Conservation (phyloP, 1,140 invertebrate species). For the Euura saliciscinereae region DNA sequence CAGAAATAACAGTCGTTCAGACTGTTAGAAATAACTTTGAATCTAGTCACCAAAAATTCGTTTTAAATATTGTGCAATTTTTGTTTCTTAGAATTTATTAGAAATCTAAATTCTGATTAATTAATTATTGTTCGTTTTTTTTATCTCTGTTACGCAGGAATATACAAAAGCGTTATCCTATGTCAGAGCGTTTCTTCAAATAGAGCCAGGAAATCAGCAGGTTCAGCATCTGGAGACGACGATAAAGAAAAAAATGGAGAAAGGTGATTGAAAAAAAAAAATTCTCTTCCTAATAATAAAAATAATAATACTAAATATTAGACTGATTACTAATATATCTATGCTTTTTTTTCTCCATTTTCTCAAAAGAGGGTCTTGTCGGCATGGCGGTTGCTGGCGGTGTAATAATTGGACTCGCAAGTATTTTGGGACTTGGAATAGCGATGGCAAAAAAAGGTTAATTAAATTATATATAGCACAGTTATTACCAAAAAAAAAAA, state of each 20-base stretch:
- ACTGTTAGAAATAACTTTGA: background rate
- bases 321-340: too few relatives aligned
- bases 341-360: constrained; percentile 26
- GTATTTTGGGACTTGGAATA: constrained; percentile 79
- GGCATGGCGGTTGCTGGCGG: constrained; percentile 90
- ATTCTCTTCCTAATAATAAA: background rate
- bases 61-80: background rate
- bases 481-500: too few relatives aligned
- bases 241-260: constrained; percentile 88
- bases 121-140: constrained; percentile 14
- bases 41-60: constrained; percentile 10
- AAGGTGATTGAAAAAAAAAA: constrained; percentile 59
- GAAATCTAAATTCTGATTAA: too few relatives aligned
- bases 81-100: background rate
- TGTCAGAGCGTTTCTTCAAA: constrained; percentile 79
- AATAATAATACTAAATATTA: too few relatives aligned
- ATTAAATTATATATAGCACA: background rate
- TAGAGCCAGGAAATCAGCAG: constrained; percentile 92
- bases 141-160: constrained; percentile 64
- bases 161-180: constrained; percentile 85
- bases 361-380: constrained; percentile 76
- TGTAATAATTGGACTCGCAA: constrained; percentile 78
- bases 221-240: constrained; percentile 78
- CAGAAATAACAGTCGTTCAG: too few relatives aligned
- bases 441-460: constrained; percentile 68